Percentiles rank a stretch among this genome's conserved stretches.
Evolutionary conservation across 2,888 invertebrate genomes (phyloP).

Genomic region (Brachyptera putata): DNA sequence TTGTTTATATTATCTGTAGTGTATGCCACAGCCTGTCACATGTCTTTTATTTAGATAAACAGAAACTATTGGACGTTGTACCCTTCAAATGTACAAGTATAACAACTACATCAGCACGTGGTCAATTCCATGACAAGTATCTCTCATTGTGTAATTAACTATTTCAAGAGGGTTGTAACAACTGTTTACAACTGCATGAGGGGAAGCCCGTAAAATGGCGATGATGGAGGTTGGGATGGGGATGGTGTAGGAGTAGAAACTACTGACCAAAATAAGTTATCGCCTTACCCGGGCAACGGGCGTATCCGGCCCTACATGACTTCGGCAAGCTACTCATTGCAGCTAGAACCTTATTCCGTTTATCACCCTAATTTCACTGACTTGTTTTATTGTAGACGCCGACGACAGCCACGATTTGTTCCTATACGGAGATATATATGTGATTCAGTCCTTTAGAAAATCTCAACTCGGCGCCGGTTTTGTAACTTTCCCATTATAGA

Average conservation of each 20-base stretch:
- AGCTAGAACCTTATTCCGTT: not conserved
- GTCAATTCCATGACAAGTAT: not conserved
- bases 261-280: not conserved
- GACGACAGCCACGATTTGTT: conserved; percentile 16
- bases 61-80: no score
- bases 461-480: no score
- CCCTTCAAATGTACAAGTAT: no score
- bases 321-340: not conserved
- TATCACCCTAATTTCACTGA: conserved; percentile 12
- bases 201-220: not conserved
- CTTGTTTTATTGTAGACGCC: conserved; percentile 12
- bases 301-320: not conserved
- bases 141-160: not conserved
- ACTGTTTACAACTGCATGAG: not conserved
- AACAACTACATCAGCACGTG: no score
- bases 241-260: not conserved
- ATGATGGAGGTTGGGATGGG: not conserved
- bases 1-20: no score
- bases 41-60: no score
- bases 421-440: not conserved
- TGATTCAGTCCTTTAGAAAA: no score
- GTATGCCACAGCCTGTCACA: no score
- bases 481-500: no score
- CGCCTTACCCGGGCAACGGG: not conserved
- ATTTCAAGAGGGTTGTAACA: not conserved